A percentile compares a stretch with the other conserved stretches of the same genome.
These are phyloP conservation scores for Schizopygopsis malacanthus DNA, from an alignment of 2,797 vertebrate genomes.

Conservation along the genomic window DNA sequence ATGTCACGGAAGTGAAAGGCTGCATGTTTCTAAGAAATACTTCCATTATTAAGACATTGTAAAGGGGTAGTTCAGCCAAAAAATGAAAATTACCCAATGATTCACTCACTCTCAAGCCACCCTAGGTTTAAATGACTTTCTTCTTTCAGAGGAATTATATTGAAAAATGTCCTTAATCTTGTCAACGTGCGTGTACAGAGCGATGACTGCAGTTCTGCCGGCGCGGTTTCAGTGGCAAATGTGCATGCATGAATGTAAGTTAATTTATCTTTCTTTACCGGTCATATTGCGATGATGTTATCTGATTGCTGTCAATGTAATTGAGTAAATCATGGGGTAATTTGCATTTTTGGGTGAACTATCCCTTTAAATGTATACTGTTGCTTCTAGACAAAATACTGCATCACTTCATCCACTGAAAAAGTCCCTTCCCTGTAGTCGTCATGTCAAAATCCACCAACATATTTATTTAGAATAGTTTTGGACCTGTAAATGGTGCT, in stretches of 20 bases:
- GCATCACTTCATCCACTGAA: not conserved
- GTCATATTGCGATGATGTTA: too few species aligned
- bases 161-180: not conserved
- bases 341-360: not conserved
- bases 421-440: not conserved
- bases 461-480: not conserved
- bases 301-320: too few species aligned
- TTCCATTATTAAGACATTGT: not conserved
- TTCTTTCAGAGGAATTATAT: not conserved
- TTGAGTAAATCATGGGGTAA: too few species aligned
- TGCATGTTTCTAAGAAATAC: not conserved
- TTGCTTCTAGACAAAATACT: not conserved
- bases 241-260: too few species aligned
- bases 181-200: too few species aligned
- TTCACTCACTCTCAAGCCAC: not conserved
- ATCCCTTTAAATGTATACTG: not conserved
- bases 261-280: too few species aligned
- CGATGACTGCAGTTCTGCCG: too few species aligned
- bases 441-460: not conserved
- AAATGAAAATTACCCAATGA: not conserved
- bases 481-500: not conserved
- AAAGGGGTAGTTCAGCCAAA: not conserved
- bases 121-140: not conserved
- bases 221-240: too few species aligned
- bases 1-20: not conserved